Evolutionary conservation across 1,140 invertebrate species (phyloP).

Genomic region (Coenobita brevimanus): DNA sequence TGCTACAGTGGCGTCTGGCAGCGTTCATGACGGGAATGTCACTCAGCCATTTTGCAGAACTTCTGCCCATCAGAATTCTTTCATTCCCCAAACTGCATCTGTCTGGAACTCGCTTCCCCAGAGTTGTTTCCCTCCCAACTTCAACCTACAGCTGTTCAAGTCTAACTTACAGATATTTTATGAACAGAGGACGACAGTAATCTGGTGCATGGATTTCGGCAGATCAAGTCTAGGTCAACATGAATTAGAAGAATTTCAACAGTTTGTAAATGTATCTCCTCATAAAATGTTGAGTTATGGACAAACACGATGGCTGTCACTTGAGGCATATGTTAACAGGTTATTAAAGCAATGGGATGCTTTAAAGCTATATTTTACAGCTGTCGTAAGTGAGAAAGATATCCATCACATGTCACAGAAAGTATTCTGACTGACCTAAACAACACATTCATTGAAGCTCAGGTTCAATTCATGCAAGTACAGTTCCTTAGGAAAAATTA

Average conservation of each 20-base stretch:
- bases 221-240: neutral
- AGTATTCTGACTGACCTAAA: neutral
- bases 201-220: no score
- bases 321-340: neutral
- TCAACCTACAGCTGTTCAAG: no score
- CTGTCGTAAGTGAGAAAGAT: conserved; percentile 2
- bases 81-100: no score
- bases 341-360: conserved; percentile 21
- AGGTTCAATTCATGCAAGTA: neutral
- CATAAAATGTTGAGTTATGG: neutral
- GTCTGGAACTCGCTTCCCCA: no score
- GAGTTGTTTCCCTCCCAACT: no score
- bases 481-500: neutral
- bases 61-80: no score
- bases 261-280: conserved; percentile 19
- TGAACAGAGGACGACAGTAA: no score
- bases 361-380: neutral
- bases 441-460: conserved; percentile 15
- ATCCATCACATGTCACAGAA: neutral
- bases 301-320: conserved; percentile 13
- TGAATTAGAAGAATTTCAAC: conserved; percentile 7
- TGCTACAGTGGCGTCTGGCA: no score
- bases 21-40: no score
- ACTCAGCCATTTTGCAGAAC: no score
- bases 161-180: no score